Conservation (phyloP, 2,113 vertebrate species). For the Spea bombifrons region DNA sequence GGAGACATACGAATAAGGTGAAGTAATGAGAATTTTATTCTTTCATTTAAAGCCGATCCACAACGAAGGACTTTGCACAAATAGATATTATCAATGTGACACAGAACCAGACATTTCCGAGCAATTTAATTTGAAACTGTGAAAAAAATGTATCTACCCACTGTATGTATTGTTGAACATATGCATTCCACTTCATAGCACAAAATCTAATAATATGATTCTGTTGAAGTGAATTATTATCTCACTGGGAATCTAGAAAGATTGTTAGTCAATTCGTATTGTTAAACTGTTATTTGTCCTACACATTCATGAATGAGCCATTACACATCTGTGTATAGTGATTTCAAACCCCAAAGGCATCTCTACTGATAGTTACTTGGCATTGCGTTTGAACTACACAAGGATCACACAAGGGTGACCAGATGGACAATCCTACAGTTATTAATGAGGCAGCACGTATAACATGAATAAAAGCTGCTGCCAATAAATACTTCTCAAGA, state of each 20-base stretch:
- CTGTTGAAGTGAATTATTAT: constrained; percentile 55
- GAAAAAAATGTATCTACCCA: constrained; percentile 50
- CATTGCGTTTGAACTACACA: constrained; percentile 31
- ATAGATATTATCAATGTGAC: constrained; percentile 64
- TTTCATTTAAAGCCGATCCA: constrained; percentile 61
- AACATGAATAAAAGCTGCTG: constrained; percentile 29
- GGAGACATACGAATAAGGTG: constrained; percentile 67
- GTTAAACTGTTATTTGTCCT: constrained; percentile 53
- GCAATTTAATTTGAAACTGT: constrained; percentile 63
- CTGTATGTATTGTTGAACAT: constrained; percentile 58
- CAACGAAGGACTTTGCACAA: constrained; percentile 58
- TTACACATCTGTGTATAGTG: constrained; percentile 43
- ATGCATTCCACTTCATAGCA: constrained; percentile 51
- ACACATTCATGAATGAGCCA: constrained; percentile 47
- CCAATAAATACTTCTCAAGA: not conserved
- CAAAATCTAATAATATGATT: constrained; percentile 57
- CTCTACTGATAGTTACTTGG: constrained; percentile 31
- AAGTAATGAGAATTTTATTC: constrained; percentile 75
- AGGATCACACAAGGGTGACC: constrained; percentile 46
- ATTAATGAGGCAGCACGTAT: constrained; percentile 39
- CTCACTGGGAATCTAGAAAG: constrained; percentile 49
- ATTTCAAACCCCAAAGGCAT: constrained; percentile 48
- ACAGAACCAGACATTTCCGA: constrained; percentile 62
- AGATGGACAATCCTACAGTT: constrained; percentile 43
- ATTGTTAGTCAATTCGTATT: constrained; percentile 52